Evolutionary conservation across 2,888 invertebrate genomes (phyloP).

Genomic region (Calameuta filiformis): DNA sequence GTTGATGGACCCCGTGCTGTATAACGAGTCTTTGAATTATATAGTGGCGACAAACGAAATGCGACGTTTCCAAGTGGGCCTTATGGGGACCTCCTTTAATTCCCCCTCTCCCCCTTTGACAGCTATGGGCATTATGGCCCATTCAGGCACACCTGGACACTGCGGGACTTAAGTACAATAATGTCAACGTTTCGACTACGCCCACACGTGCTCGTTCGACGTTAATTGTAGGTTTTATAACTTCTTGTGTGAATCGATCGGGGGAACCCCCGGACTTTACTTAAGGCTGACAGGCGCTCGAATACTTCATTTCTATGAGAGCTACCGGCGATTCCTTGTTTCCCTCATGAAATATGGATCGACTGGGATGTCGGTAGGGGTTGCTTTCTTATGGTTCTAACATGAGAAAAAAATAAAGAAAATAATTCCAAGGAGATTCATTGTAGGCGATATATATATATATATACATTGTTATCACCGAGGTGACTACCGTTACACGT

Average conservation of each 20-base stretch:
- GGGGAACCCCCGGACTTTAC: not conserved
- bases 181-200: not conserved
- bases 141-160: slow-evolving; percentile 17
- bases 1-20: slow-evolving; percentile 10
- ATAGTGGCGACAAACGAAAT: not conserved
- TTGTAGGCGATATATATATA: not conserved
- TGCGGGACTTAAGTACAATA: not conserved
- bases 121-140: not conserved
- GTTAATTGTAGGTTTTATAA: slow-evolving; percentile 14
- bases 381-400: not conserved
- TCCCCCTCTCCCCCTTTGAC: not conserved
- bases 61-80: not conserved
- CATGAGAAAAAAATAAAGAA: not conserved
- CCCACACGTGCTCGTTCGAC: slow-evolving; percentile 1
- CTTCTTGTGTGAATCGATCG: not conserved
- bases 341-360: not conserved
- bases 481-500: not conserved
- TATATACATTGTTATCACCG: not conserved
- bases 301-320: not conserved
- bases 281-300: not conserved
- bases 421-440: not conserved
- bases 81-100: not conserved
- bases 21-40: slow-evolving; percentile 30
- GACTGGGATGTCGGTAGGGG: not conserved
- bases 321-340: not conserved